phyloP scores from a whole-genome alignment of 2,888 invertebrate genomes.

The Latrodectus hesperus region DNA sequence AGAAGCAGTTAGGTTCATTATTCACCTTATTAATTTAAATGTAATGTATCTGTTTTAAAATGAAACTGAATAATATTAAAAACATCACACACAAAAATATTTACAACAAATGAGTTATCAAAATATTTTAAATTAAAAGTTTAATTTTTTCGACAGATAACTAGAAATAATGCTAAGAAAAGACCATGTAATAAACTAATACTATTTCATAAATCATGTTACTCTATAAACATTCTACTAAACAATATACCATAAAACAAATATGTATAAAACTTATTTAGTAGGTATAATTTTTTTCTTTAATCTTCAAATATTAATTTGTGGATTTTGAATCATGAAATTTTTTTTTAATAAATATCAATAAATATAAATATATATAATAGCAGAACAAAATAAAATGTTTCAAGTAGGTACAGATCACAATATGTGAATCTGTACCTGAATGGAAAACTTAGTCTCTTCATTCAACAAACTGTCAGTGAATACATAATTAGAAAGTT shows the following conservation, averaged over 20 bases:
- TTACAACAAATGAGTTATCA: no score
- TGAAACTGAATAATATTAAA: no score
- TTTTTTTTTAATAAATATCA: neutral
- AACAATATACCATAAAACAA: no score
- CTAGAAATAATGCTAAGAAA: no score
- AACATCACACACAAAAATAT: no score
- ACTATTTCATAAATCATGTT: no score
- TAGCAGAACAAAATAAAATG: neutral
- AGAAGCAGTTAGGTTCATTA: neutral
- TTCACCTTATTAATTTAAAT: neutral
- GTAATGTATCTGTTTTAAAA: neutral
- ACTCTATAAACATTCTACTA: no score
- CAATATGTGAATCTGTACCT: neutral
- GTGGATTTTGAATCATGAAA: neutral
- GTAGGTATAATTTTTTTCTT: neutral
- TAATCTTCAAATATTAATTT: neutral
- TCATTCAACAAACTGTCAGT: slow-evolving; percentile 35
- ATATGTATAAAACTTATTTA: neutral
- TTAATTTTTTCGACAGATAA: no score
- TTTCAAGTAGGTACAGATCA: neutral
- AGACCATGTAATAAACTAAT: no score
- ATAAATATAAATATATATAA: neutral
- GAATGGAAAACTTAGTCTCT: slow-evolving; percentile 19
- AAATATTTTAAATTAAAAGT: no score
- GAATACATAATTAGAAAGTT: slow-evolving; percentile 15